Conservation (phyloP, 2,888 invertebrate species). For the Crepidodera aurea region DNA sequence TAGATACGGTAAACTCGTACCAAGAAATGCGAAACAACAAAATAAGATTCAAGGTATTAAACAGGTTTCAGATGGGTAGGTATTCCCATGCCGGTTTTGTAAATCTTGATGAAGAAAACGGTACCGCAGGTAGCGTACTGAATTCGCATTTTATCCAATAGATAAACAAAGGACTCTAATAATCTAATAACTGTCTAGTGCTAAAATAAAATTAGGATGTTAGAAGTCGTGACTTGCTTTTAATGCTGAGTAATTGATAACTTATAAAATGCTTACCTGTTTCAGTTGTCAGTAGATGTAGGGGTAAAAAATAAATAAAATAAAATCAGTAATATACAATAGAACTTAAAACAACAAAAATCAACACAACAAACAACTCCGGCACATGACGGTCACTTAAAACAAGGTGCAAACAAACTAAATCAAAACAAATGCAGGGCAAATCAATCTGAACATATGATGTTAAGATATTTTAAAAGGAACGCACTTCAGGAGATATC, state of each 20-base stretch:
- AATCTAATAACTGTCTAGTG: no score
- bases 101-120: neutral
- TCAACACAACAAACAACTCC: constrained; percentile 22
- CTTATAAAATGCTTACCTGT: neutral
- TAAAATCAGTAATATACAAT: constrained; percentile 1
- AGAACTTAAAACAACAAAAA: constrained; percentile 6
- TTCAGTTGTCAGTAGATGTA: no score
- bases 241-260: neutral
- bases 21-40: constrained; percentile 1
- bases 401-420: constrained; percentile 10
- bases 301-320: neutral
- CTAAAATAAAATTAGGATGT: neutral
- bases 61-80: constrained; percentile 19
- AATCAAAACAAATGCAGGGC: constrained; percentile 14
- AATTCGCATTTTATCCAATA: neutral
- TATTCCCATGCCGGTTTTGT: constrained; percentile 18
- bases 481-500: neutral
- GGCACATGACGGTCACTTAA: constrained; percentile 18
- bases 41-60: constrained; percentile 9
- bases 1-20: neutral
- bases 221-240: constrained; percentile 22
- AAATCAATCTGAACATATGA: constrained; percentile 20
- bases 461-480: neutral
- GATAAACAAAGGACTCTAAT: no score
- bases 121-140: neutral